These are phyloP conservation scores for Ichneumoninae sp. DNA, from an alignment of 2,888 invertebrate species.

Conservation along the genomic window DNA sequence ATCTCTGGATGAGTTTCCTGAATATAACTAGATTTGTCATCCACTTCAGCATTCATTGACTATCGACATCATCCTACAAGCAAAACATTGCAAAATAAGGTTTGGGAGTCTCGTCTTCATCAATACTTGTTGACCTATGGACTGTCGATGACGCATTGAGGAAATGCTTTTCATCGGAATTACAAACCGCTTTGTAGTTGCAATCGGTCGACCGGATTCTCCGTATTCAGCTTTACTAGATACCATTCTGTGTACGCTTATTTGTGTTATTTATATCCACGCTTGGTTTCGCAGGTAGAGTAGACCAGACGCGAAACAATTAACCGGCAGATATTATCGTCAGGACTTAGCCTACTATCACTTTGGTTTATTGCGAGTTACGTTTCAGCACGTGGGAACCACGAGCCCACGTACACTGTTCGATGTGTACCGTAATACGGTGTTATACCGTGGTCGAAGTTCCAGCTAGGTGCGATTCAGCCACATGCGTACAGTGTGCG, in stretches of 20 bases:
- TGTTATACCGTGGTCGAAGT: constrained; percentile 27
- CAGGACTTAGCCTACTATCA: constrained; percentile 83
- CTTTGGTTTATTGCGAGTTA: constrained; percentile 82
- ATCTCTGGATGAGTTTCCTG: no score
- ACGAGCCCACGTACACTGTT: constrained; percentile 62
- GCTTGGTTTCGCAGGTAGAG: constrained; percentile 51
- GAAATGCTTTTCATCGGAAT: not conserved
- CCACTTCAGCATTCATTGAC: no score
- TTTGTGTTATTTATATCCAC: constrained; percentile 41
- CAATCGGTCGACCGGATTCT: constrained; percentile 5
- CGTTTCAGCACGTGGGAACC: constrained; percentile 82
- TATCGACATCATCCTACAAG: no score
- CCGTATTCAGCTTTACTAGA: constrained; percentile 11
- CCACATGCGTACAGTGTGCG: constrained; percentile 72
- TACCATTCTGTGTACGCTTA: not conserved
- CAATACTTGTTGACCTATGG: not conserved
- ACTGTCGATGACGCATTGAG: not conserved
- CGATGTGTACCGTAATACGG: constrained; percentile 21
- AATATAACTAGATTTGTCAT: no score
- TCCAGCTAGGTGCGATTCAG: constrained; percentile 15
- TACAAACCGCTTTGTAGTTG: not conserved
- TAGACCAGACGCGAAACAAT: constrained; percentile 75
- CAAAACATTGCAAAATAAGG: no score
- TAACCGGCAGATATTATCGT: constrained; percentile 80
- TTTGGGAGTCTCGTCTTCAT: not conserved